Evolutionary conservation across 2,113 vertebrate species (phyloP).

Genomic region (Pavo muticus): DNA sequence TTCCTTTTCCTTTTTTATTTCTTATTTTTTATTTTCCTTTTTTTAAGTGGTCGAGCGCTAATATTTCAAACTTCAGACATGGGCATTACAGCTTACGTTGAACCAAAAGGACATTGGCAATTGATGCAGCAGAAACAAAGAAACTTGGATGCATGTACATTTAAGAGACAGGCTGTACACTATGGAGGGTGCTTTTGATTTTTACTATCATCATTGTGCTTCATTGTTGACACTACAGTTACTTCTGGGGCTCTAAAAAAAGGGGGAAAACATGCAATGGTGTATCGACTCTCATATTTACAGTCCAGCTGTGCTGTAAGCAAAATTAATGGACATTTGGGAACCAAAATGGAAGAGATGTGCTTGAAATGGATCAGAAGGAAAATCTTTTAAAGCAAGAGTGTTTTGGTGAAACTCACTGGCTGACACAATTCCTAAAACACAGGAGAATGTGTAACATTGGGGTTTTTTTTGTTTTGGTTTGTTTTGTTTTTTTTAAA

Average conservation of each 20-base stretch:
- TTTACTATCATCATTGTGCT: conserved; percentile 45
- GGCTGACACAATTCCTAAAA: conserved; percentile 71
- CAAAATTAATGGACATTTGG: conserved; percentile 22
- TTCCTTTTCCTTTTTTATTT: background rate
- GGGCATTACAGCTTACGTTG: conserved; percentile 63
- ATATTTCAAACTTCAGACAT: conserved; percentile 59
- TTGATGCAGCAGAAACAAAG: conserved; percentile 56
- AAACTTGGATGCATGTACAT: conserved; percentile 58
- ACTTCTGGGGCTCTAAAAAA: background rate
- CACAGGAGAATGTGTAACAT: conserved; percentile 72
- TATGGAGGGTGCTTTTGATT: conserved; percentile 37
- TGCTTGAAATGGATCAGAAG: background rate
- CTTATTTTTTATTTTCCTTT: background rate
- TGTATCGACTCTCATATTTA: conserved; percentile 17
- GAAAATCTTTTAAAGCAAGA: conserved; percentile 23
- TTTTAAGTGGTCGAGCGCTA: conserved; percentile 21
- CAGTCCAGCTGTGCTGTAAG: background rate
- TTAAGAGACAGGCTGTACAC: conserved; percentile 52
- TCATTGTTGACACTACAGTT: conserved; percentile 53
- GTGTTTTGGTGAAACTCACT: conserved; percentile 51
- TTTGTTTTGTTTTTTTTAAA: conserved; percentile 66
- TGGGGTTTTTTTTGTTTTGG: conserved; percentile 8
- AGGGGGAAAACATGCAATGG: background rate
- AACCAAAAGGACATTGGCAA: conserved; percentile 71
- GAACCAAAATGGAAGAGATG: conserved; percentile 15